phyloP scores from a whole-genome alignment of 64 coral and sea anemone species.

The Anthopleura sola region DNA sequence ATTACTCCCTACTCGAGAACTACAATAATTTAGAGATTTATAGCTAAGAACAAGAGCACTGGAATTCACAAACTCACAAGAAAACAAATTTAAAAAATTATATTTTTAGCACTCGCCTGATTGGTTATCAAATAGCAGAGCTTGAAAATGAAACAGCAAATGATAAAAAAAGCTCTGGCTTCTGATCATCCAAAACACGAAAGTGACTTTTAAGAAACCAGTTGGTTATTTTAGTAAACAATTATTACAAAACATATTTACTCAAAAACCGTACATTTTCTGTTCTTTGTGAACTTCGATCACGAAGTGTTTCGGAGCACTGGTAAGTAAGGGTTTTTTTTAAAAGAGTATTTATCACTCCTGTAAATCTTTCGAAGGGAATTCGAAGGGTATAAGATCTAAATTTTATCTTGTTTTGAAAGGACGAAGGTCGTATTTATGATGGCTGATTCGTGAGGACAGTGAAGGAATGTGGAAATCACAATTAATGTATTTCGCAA shows the following conservation, averaged over 20 bases:
- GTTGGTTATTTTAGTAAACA: not conserved
- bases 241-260: not conserved
- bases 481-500: constrained; percentile 10
- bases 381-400: not conserved
- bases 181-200: not conserved
- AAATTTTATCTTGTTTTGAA: not conserved
- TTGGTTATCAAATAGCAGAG: not conserved
- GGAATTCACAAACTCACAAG: not conserved
- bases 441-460: not conserved
- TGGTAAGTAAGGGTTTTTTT: not conserved
- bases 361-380: not conserved
- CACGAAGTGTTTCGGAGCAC: not conserved
- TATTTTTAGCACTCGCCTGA: not conserved
- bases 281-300: not conserved
- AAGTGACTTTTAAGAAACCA: not conserved
- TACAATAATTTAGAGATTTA: not conserved
- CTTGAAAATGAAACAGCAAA: not conserved
- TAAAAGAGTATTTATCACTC: not conserved
- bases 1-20: not conserved
- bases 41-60: not conserved
- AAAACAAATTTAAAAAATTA: not conserved
- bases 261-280: not conserved
- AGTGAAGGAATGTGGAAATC: constrained; percentile 19
- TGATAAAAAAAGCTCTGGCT: not conserved
- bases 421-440: not conserved